Conservation (phyloP, 2,113 vertebrate species). For the Toxotes jaculatrix region DNA sequence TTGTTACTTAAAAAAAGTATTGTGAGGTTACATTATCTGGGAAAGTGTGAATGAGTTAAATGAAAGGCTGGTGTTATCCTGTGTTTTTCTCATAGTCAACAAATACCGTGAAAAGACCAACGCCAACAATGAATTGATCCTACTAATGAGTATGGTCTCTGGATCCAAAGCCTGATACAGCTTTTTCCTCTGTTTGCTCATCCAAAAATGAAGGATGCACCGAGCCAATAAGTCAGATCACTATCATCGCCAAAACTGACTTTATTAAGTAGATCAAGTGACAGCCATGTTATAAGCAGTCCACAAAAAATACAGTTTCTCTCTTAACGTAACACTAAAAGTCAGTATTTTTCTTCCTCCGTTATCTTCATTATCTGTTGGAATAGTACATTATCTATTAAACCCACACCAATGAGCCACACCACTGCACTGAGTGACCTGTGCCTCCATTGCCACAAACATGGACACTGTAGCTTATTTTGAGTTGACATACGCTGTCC, state of each 20-base stretch:
- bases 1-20: neutral
- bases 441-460: neutral
- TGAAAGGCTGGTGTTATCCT: neutral
- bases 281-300: neutral
- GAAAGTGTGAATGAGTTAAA: neutral
- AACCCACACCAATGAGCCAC: neutral
- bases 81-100: neutral
- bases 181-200: neutral
- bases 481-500: neutral
- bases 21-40: neutral
- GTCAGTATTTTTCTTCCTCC: neutral
- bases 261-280: neutral
- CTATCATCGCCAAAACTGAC: neutral
- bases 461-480: neutral
- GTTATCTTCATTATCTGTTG: neutral
- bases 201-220: neutral
- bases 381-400: neutral
- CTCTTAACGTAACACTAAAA: neutral
- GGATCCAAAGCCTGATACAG: neutral
- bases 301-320: neutral
- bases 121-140: neutral
- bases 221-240: neutral
- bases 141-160: neutral
- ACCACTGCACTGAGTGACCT: neutral
- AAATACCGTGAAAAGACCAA: conserved; percentile 11